Percentiles rank a stretch among this genome's conserved stretches.
These are phyloP conservation scores for Manis crassicaudata DNA, from an alignment of 2,797 vertebrate genomes.

Conservation along the genomic window DNA sequence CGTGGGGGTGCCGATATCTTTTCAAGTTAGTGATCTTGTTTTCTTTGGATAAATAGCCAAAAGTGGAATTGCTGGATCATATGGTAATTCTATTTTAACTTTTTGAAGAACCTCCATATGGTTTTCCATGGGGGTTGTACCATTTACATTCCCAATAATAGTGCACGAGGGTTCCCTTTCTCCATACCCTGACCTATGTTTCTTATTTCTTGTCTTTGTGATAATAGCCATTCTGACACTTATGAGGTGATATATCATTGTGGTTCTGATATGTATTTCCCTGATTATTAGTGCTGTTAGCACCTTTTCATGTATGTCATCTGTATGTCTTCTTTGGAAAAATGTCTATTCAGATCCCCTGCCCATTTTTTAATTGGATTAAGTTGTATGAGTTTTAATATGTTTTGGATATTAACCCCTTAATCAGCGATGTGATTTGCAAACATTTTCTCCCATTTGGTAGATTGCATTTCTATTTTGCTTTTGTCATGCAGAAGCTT, in stretches of 20 bases:
- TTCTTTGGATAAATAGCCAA: neutral
- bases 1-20: neutral
- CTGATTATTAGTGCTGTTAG: neutral
- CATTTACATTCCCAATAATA: neutral
- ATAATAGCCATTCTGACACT: neutral
- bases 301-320: neutral
- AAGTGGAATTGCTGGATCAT: neutral
- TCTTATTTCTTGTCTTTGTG: neutral
- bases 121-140: neutral
- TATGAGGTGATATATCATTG: neutral
- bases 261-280: neutral
- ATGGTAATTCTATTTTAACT: neutral
- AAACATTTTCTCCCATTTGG: neutral
- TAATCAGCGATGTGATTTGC: neutral
- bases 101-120: neutral
- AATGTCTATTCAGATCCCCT: neutral
- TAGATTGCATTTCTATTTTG: neutral
- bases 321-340: neutral
- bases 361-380: neutral
- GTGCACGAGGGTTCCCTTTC: neutral
- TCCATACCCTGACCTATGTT: neutral
- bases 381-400: neutral
- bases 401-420: neutral
- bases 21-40: neutral
- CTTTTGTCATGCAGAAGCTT: neutral